Base-by-base conservation (phyloP, 2,113 vertebrate species). In the Morone chrysops region DNA sequence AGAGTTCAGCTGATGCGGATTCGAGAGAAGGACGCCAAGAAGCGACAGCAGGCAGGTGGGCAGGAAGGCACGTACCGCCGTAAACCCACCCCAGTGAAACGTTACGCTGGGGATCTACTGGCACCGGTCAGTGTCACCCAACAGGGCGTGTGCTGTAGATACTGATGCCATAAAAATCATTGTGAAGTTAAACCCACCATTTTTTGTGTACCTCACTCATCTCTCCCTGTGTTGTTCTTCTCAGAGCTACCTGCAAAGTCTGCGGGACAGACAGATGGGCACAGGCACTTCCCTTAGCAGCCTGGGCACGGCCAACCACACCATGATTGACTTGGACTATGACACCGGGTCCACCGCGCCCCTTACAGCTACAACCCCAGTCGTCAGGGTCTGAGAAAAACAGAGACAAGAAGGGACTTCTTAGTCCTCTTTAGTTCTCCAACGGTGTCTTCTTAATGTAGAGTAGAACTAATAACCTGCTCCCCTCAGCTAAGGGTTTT, bases 241-340 rank as follows among this genome's bases (percentile, higher is more conserved):
- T 48, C 84, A 97, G 97, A 97, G 96, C 90, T 97, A 97, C 92
- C 95, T 97, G 70, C 97, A 97, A 95, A 97, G 96, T 92, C 94
- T 97, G 81, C 95, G 93, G 79, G 97, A 97, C 67, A 94, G 90
- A 62, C 96, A 97, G 53, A 95, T 92, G 89, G 96, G 95, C 89
- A 95, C 96, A 12, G 91, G 93, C 41, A 93, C 92, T 61, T 96
- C 96, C 53, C 92, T 95, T 93, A 96, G 95, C 93, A 96, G 95
- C 87, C 86, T 94, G 75, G 93, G 92, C 80, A 92, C 96, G 10
- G 38, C 82, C 73, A 95, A 95, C 85, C 94, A 95, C 82, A 94
- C 95, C 50, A 54, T 92, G 73, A 93, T 97, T 68, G 96, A 97
- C 87, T 75, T 97, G 84, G 96, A 97, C 91, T 97, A 95, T 38